Evolutionary conservation across 2,113 vertebrate species (phyloP).

Genomic region (Holacanthus passer): DNA sequence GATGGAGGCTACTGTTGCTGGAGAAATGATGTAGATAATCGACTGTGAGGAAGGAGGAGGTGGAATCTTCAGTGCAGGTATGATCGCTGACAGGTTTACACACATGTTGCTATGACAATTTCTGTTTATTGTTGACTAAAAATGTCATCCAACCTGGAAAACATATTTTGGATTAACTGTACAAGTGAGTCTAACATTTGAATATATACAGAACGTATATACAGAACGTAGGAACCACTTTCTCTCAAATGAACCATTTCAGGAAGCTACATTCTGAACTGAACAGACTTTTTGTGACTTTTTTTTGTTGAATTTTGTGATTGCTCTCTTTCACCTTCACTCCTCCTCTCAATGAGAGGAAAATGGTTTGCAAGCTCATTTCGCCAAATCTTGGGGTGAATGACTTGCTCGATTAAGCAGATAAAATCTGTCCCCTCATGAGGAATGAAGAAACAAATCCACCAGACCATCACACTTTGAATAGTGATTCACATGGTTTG

Average conservation of each 20-base stretch:
- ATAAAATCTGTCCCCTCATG: not conserved
- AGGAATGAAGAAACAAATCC: not conserved
- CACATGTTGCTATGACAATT: not conserved
- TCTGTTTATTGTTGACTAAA: not conserved
- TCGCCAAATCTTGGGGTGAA: no score
- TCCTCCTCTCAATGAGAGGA: no score
- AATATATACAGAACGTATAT: not conserved
- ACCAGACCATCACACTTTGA: not conserved
- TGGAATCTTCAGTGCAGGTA: constrained; percentile 93
- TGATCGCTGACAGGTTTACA: constrained; percentile 3
- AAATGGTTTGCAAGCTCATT: no score
- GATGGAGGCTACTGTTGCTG: constrained; percentile 89
- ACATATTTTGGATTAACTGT: not conserved
- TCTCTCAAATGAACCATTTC: not conserved
- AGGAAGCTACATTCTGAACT: not conserved
- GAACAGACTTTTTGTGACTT: not conserved
- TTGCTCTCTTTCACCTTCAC: no score
- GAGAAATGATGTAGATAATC: constrained; percentile 90
- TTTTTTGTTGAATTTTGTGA: no score
- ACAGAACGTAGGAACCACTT: not conserved
- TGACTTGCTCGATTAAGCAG: no score
- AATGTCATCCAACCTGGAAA: not conserved
- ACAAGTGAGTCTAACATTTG: no score
- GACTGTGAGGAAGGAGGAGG: constrained; percentile 91
- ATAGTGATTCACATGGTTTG: no score